Evolutionary conservation across 2,888 invertebrate species (phyloP), one percentile per base, ranked within the genome.

Genomic region (Branchellion lobata): DNA sequence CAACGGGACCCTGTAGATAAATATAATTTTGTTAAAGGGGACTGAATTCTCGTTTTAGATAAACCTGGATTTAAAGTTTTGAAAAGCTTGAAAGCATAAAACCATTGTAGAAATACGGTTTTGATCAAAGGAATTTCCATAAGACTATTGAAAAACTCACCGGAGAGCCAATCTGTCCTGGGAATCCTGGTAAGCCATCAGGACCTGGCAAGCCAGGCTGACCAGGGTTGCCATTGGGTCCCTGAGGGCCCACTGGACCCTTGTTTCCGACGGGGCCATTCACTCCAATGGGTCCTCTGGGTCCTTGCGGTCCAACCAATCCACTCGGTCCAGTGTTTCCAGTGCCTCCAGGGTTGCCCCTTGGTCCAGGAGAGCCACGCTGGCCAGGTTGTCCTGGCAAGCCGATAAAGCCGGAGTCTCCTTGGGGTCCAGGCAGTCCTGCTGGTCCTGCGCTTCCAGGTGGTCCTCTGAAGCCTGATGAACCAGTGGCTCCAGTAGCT

Each of bases 181-280:
- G 81, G 31, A 73, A 65, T 61, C 82, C 82, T 61, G 69, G 68
- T 27, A 40, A 27, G 40, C 80, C 80, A 31, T 21, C 24, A 3
- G 77, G 34, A 40, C 78, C 78, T 71, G 40, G 29, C n/a, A 69
- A 5, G n/a, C 80, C 81, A 34, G 65, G 29, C n/a, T 29, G 53
- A 31, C 81, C 81, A 27, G 53, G 73, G 40, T 77, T 75, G 34
- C 81, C 82, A 75, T 47, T 79, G 36, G 65, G 36, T 18, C 82
- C 83, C 31, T 73, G 61, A 29, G 73, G 40, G 3, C 81, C 81
- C 57, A 72, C 21, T 1, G 31, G 21, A 24, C 81, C 81, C 21
- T 81, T 68, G 11, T 69, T 77, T 24, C 83, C 83, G 21, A 80
- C 34, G 1, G 79, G 34, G 8, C 83, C 83, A 53, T 81, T 57